These are phyloP conservation scores for Pterocles burchelli DNA, from an alignment of 2,113 vertebrate species.

Conservation along the genomic window DNA sequence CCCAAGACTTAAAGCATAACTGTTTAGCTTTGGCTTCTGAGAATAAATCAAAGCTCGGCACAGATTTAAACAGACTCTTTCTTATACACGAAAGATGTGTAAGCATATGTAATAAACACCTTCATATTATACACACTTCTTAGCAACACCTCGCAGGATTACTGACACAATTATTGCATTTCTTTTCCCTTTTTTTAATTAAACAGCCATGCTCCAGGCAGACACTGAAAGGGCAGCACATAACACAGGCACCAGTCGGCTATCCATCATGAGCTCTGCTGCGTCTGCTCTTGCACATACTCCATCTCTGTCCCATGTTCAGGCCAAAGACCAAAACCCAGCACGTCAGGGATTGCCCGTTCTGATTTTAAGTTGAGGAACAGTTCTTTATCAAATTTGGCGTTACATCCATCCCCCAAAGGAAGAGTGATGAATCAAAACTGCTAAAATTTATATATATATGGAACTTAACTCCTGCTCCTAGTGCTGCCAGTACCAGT, in stretches of 20 bases:
- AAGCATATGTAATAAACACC: not conserved
- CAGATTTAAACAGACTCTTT: not conserved
- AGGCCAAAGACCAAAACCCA: not conserved
- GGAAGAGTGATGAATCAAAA: not conserved
- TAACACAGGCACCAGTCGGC: not conserved
- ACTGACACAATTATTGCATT: not conserved
- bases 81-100: not conserved
- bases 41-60: not conserved
- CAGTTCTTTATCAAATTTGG: not conserved
- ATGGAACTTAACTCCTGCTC: not conserved
- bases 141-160: not conserved
- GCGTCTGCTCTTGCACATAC: not conserved
- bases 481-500: not conserved
- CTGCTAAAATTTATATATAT: not conserved
- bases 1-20: not conserved
- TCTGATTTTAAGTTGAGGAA: not conserved
- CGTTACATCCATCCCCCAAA: not conserved
- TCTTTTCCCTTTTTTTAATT: not conserved
- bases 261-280: not conserved
- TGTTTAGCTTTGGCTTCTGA: not conserved
- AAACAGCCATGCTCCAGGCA: not conserved
- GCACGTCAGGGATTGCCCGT: not conserved
- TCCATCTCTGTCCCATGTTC: rapidly evolving
- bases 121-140: not conserved
- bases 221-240: not conserved